A percentile compares a stretch with the other conserved stretches of the same genome.
These are phyloP conservation scores for Drosophila watanabei DNA, from an alignment of 1,140 invertebrate species.

Conservation along the genomic window DNA sequence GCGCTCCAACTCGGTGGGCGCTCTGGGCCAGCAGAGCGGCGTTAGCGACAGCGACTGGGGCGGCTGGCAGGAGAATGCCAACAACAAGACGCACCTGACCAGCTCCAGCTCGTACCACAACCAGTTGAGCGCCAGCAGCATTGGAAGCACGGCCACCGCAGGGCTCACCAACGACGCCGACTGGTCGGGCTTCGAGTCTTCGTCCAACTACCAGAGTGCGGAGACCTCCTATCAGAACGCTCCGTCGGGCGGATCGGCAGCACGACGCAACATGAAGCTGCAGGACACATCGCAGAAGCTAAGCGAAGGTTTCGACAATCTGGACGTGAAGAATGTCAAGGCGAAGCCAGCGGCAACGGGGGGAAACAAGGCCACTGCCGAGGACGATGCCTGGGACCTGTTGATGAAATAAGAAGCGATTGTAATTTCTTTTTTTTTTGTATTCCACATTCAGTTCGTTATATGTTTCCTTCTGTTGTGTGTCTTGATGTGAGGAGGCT, in stretches of 20 bases:
- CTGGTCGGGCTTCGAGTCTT: constrained; percentile 70
- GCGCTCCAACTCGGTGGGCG: constrained; percentile 79
- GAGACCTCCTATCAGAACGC: constrained; percentile 80
- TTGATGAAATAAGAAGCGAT: constrained; percentile 86
- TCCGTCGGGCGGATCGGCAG: constrained; percentile 61
- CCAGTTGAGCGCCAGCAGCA: constrained; percentile 57
- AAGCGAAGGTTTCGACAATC: constrained; percentile 86
- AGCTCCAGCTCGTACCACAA: constrained; percentile 79
- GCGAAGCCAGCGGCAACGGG: constrained; percentile 55
- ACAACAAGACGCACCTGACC: constrained; percentile 70
- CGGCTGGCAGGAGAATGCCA: constrained; percentile 76
- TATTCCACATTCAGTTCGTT: constrained; percentile 55
- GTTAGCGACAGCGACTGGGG: constrained; percentile 77
- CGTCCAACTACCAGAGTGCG: constrained; percentile 68
- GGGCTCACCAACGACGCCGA: constrained; percentile 67
- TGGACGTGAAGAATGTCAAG: constrained; percentile 86
- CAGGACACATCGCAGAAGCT: constrained; percentile 75
- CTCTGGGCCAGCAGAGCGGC: constrained; percentile 72
- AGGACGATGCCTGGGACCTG: constrained; percentile 88
- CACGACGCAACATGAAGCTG: constrained; percentile 69
- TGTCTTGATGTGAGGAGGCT: constrained; percentile 56
- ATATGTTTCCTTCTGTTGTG: constrained; percentile 51
- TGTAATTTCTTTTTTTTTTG: constrained; percentile 25
- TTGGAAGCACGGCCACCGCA: constrained; percentile 13
- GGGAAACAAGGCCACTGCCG: constrained; percentile 85